Evolutionary conservation across 2,888 invertebrate species (phyloP).

Genomic region (Eugnorisma glareosa): DNA sequence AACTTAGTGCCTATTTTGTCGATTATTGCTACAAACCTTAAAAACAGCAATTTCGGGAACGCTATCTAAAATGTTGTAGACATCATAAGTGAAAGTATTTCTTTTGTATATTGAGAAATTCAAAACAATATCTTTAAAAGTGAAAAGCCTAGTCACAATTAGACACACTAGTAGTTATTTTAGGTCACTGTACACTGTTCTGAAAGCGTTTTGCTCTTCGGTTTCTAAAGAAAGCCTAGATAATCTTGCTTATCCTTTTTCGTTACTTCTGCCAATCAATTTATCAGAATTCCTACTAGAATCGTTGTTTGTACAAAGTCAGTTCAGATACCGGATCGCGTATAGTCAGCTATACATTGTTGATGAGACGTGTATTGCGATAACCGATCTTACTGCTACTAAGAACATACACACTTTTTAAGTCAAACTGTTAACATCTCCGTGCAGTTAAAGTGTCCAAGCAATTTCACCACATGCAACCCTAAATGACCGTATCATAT

Average conservation of each 20-base stretch:
- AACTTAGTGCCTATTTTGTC: background rate
- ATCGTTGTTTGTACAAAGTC: background rate
- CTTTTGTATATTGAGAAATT: background rate
- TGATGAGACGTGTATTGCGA: background rate
- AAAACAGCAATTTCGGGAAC: background rate
- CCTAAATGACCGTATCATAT: slow-evolving; percentile 8
- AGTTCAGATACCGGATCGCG: background rate
- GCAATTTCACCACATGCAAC: slow-evolving; percentile 1
- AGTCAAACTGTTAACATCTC: background rate
- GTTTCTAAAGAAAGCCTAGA: slow-evolving; percentile 18
- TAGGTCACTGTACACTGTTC: background rate
- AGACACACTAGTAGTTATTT: slow-evolving; percentile 17
- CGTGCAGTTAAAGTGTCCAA: background rate
- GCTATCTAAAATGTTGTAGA: background rate
- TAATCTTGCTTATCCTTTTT: background rate
- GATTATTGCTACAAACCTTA: background rate
- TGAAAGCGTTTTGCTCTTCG: slow-evolving; percentile 1
- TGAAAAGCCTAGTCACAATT: slow-evolving; percentile 15
- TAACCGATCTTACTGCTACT: background rate
- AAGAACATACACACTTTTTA: background rate
- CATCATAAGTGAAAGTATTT: background rate
- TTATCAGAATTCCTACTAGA: background rate
- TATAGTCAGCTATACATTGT: background rate
- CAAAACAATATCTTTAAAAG: background rate
- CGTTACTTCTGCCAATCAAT: background rate